phyloP scores from a whole-genome alignment of 1,140 invertebrate species.

The Heliconius melpomene region DNA sequence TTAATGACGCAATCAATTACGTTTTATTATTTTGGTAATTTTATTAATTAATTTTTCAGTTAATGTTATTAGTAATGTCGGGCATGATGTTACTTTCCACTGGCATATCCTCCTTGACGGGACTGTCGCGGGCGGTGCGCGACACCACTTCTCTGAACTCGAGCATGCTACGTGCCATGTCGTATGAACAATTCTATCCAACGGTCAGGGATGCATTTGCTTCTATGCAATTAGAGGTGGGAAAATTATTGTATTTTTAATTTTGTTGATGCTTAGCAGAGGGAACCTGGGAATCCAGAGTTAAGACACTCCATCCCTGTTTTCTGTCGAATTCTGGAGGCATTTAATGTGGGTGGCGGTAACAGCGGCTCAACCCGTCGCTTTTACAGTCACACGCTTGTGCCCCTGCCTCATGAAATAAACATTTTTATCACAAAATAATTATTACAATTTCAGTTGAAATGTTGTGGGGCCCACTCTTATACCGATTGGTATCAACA shows the following conservation, averaged over 20 bases:
- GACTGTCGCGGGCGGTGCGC: conserved; percentile 56
- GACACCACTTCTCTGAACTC: conserved; percentile 57
- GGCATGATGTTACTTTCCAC: conserved; percentile 59
- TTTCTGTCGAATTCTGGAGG: too few species aligned
- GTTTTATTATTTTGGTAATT: not conserved
- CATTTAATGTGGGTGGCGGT: too few species aligned
- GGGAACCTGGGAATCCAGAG: too few species aligned
- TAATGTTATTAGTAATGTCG: conserved; percentile 59
- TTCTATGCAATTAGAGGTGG: conserved; percentile 70
- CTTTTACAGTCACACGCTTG: too few species aligned
- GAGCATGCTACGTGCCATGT: conserved; percentile 58
- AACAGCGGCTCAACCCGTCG: too few species aligned
- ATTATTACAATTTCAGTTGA: conserved; percentile 48
- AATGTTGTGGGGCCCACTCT: conserved; percentile 64
- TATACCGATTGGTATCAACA: conserved; percentile 61
- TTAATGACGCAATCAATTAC: not conserved
- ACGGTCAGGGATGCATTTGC: conserved; percentile 63
- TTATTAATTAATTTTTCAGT: conserved; percentile 36
- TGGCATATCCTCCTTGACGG: conserved; percentile 54
- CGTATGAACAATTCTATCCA: conserved; percentile 49
- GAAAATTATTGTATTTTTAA: not conserved
- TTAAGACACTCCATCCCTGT: too few species aligned
- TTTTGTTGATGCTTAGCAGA: too few species aligned
- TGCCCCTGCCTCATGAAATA: not conserved
- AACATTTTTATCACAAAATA: not conserved